phyloP scores from a whole-genome alignment of 1,140 invertebrate genomes.

The Bombus superbus region DNA sequence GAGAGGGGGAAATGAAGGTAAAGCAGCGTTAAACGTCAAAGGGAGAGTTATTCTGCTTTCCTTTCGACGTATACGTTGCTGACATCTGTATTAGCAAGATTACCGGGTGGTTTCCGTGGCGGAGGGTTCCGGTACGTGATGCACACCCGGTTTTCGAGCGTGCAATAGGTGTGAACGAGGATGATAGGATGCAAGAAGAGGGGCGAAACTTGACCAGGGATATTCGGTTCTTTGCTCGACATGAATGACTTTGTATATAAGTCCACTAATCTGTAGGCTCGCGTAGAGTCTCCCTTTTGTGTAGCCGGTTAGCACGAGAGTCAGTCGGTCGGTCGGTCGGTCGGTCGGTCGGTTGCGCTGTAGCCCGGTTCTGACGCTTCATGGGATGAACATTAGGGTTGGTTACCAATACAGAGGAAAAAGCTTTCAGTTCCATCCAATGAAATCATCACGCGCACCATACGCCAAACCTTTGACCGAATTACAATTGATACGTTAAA shows the following conservation, averaged over 20 bases:
- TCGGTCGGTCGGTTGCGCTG: constrained; percentile 44
- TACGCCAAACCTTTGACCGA: neutral
- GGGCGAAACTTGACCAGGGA: constrained; percentile 15
- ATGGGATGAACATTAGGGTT: constrained; percentile 53
- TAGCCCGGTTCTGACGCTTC: constrained; percentile 9
- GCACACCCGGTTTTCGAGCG: constrained; percentile 58
- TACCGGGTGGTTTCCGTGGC: constrained; percentile 62
- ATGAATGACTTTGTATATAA: constrained; percentile 75
- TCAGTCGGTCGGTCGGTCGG: constrained; percentile 52
- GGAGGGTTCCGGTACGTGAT: constrained; percentile 59
- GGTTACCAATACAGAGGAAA: constrained; percentile 13
- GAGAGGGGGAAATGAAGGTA: constrained; percentile 14
- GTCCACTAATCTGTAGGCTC: constrained; percentile 78
- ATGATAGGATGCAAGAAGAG: constrained; percentile 17
- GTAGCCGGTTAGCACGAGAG: constrained; percentile 52
- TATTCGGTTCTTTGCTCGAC: constrained; percentile 44
- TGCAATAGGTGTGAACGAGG: constrained; percentile 66
- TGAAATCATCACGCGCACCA: constrained; percentile 12
- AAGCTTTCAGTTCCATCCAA: constrained; percentile 5
- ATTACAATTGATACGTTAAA: neutral
- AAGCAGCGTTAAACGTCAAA: constrained; percentile 45
- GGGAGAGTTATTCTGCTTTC: constrained; percentile 15
- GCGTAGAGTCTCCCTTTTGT: constrained; percentile 73
- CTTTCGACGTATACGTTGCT: constrained; percentile 44
- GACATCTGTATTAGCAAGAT: constrained; percentile 77